Conservation (phyloP, 2,888 invertebrate genomes). For the Drosophila mettleri region DNA sequence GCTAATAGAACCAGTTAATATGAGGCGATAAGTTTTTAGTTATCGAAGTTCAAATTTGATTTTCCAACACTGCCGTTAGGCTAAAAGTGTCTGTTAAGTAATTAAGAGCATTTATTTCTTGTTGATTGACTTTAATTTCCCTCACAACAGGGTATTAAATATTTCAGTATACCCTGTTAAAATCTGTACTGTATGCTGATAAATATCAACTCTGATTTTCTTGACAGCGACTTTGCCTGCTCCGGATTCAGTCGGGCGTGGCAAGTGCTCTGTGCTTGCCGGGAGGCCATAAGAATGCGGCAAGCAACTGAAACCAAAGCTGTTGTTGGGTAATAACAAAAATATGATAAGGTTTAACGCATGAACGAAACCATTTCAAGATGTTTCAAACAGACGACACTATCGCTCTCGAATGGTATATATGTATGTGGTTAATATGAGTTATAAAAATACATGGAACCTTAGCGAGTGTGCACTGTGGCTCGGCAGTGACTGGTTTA, state of each 20-base stretch:
- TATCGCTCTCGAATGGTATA: conserved; percentile 28
- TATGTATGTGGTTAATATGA: neutral
- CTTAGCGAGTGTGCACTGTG: conserved; percentile 15
- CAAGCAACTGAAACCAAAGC: conserved; percentile 48
- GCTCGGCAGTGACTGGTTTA: neutral
- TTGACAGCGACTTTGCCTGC: conserved; percentile 43
- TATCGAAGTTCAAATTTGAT: neutral
- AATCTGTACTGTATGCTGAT: conserved; percentile 41
- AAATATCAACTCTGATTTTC: conserved; percentile 70
- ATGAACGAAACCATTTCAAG: conserved; percentile 40
- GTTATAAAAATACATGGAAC: neutral
- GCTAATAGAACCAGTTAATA: neutral
- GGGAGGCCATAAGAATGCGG: conserved; percentile 50
- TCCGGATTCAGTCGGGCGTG: conserved; percentile 48
- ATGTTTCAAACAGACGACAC: conserved; percentile 37
- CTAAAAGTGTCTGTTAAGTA: neutral
- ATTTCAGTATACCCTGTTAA: neutral
- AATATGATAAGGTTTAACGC: conserved; percentile 59
- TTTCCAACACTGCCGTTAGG: neutral
- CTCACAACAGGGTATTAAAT: neutral
- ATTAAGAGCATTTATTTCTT: neutral
- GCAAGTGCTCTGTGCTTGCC: conserved; percentile 32
- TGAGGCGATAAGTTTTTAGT: neutral
- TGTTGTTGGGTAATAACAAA: conserved; percentile 46
- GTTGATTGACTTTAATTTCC: neutral